Conservation (phyloP, 2,888 invertebrate genomes). For the Acleris laterana region DNA sequence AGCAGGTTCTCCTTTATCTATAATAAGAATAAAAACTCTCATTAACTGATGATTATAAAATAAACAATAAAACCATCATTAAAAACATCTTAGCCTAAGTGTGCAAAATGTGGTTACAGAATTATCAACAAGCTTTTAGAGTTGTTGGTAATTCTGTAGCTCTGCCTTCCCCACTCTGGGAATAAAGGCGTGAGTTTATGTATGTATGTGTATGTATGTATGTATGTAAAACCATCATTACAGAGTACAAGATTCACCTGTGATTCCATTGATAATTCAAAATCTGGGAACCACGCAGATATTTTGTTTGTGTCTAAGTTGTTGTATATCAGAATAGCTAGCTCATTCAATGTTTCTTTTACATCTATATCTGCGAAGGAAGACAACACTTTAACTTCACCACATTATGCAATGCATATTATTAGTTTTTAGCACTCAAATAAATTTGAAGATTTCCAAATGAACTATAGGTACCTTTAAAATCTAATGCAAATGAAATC, state of each 20-base stretch:
- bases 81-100: too few species aligned
- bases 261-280: slow-evolving; percentile 52
- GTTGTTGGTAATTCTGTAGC: too few species aligned
- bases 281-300: slow-evolving; percentile 63
- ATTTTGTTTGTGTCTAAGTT: slow-evolving; percentile 59
- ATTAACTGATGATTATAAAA: background rate
- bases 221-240: background rate
- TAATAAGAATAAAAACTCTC: slow-evolving; percentile 30
- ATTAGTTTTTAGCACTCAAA: too few species aligned
- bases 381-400: background rate
- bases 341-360: slow-evolving; percentile 51
- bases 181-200: too few species aligned
- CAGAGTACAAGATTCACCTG: slow-evolving; percentile 53
- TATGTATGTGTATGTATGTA: too few species aligned
- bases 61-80: background rate
- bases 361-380: slow-evolving; percentile 49
- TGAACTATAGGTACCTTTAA: slow-evolving; percentile 57
- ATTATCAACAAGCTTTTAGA: too few species aligned
- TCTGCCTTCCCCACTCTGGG: too few species aligned
- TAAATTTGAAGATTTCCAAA: background rate
- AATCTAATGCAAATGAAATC: slow-evolving; percentile 85
- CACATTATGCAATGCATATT: background rate
- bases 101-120: too few species aligned
- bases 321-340: slow-evolving; percentile 59
- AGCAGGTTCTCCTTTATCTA: slow-evolving; percentile 70